Conservation (phyloP, 2,113 vertebrate species). For the Orycteropus afer region DNA sequence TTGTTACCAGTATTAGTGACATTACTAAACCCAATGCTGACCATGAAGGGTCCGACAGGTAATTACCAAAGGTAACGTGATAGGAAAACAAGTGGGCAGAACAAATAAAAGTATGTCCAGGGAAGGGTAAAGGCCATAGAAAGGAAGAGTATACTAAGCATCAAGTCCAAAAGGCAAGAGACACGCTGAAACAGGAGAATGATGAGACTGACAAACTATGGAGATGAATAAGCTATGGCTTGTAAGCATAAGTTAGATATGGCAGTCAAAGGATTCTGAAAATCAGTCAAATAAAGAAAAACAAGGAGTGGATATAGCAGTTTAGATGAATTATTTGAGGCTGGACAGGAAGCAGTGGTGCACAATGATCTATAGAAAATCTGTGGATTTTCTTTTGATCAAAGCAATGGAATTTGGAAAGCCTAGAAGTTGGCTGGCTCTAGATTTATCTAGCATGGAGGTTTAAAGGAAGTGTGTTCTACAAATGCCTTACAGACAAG, state of each 20-base stretch:
- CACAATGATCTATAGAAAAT: too few species aligned
- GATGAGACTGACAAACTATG: too few species aligned
- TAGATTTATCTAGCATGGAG: not conserved
- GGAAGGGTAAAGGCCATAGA: too few species aligned
- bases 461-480: too few species aligned
- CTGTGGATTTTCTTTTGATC: too few species aligned
- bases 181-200: not conserved
- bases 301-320: too few species aligned
- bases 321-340: not conserved
- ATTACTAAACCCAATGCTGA: too few species aligned
- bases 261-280: not conserved
- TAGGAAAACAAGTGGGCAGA: too few species aligned
- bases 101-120: not conserved
- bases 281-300: not conserved
- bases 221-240: too few species aligned
- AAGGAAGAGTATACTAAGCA: too few species aligned
- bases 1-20: not conserved
- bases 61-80: not conserved
- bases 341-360: not conserved
- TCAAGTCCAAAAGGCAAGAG: not conserved
- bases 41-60: not conserved
- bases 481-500: not conserved
- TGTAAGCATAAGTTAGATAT: too few species aligned
- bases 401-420: not conserved
- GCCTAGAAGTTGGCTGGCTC: not conserved